These are phyloP conservation scores for Mus musculus DNA, from an alignment of 2,113 vertebrate genomes.

Conservation along the genomic window DNA sequence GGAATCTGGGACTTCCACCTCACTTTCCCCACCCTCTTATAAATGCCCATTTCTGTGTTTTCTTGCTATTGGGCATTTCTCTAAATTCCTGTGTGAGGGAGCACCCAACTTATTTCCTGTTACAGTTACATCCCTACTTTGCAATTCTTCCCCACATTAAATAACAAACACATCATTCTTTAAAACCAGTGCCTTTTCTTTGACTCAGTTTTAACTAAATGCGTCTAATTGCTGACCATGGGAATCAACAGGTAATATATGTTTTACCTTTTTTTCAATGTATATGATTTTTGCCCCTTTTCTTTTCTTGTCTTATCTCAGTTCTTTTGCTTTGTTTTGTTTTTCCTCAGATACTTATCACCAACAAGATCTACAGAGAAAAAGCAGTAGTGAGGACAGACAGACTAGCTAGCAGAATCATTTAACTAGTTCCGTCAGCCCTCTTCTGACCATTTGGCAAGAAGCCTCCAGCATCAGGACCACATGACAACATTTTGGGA, in stretches of 20 bases:
- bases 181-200: background rate
- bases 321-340: background rate
- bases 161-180: background rate
- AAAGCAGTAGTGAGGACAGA: background rate
- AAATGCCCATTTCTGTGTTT: background rate
- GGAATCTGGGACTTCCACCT: background rate
- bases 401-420: background rate
- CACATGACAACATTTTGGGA: background rate
- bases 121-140: background rate
- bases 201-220: conserved; percentile 30
- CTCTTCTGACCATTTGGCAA: background rate
- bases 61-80: background rate
- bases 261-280: background rate
- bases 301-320: background rate
- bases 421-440: background rate
- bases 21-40: background rate
- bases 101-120: background rate
- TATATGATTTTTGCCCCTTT: background rate
- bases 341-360: background rate
- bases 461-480: background rate
- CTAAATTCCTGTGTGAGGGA: background rate
- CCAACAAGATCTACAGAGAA: background rate
- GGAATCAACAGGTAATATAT: background rate
- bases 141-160: background rate
- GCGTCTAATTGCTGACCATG: background rate